Base-by-base conservation (phyloP, 2,113 vertebrate genomes). In the Crotalus horridus region DNA sequence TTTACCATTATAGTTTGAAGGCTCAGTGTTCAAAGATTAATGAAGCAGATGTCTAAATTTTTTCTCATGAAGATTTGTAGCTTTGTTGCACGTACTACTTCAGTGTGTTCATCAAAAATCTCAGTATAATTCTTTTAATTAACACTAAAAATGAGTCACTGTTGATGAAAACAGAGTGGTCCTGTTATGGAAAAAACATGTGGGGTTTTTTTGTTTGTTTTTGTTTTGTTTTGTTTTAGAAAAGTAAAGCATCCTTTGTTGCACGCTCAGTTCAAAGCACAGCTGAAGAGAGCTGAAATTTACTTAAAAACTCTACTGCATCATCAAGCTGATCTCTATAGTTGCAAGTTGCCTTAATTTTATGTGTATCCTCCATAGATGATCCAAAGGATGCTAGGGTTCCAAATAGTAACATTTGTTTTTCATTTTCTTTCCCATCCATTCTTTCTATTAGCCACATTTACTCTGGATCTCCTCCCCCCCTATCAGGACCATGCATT, bases 121-220 rank as follows among this genome's bases (percentile, higher is more conserved):
- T 90, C 55, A 51, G 55, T 33, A 90, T 93, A 93, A 93, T 90
- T 85, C 21, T 58, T 93, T 90, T 93, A 93, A 86, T 93, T 85
- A 90, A 85, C 33, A 53, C 17, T 23, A 93, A 85, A 56, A 90
- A 85, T 85, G 89, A 89, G 21, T 90, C 92, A 87, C 56, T 87
- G 43, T 86, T 43, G n/a, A 51, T 90, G 20, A 39, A 90, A 86
- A 61, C 74, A 90, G 39, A 89, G 85, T 85, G 39, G 55, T 58
- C 64, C 89, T 88, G 21, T 85, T 39, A 51, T 59, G 33, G 29
- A 64, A 51, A 51, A 51, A 51, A 8, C 48, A 51, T 51, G 48
- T 51, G 8, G 48, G 48, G 0, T 1, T 9, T 51, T 9, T 51
- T 51, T 51, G 9, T 51, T 51, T 48, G 6, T 48, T 81, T 51